phyloP scores from a whole-genome alignment of 2,888 invertebrate species.

The Blomia tropicalis region DNA sequence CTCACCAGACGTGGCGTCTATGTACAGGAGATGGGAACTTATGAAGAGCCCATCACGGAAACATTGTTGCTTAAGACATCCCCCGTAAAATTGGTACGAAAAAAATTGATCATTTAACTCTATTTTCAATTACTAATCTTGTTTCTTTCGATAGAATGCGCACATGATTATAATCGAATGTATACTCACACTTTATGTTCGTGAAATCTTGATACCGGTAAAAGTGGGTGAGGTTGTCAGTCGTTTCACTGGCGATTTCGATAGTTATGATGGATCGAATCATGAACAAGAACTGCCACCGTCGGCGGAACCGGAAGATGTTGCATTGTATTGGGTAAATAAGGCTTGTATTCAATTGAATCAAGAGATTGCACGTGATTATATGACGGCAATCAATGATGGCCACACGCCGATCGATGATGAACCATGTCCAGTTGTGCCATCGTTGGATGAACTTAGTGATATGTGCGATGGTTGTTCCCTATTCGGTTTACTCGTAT shows the following conservation, averaged over 20 bases:
- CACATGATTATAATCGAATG: slow-evolving; percentile 91
- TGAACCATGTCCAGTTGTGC: slow-evolving; percentile 34
- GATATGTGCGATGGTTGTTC: slow-evolving; percentile 82
- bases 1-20: slow-evolving; percentile 77
- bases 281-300: slow-evolving; percentile 40
- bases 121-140: background rate
- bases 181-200: slow-evolving; percentile 79
- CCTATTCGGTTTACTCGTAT: slow-evolving; percentile 66
- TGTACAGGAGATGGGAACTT: slow-evolving; percentile 37
- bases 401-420: slow-evolving; percentile 24
- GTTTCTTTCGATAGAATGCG: slow-evolving; percentile 54
- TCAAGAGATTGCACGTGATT: slow-evolving; percentile 29
- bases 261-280: background rate
- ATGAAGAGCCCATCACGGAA: slow-evolving; percentile 65
- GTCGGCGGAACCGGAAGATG: slow-evolving; percentile 54
- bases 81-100: slow-evolving; percentile 72
- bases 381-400: slow-evolving; percentile 21
- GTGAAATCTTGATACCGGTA: slow-evolving; percentile 75
- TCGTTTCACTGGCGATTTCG: slow-evolving; percentile 41
- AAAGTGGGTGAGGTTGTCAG: slow-evolving; percentile 62
- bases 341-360: slow-evolving; percentile 63
- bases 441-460: slow-evolving; percentile 54
- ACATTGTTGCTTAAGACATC: slow-evolving; percentile 88
- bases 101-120: background rate
- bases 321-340: slow-evolving; percentile 71